Base-by-base conservation (phyloP, 1,140 invertebrate genomes). In the Drosophila pectinifera region DNA sequence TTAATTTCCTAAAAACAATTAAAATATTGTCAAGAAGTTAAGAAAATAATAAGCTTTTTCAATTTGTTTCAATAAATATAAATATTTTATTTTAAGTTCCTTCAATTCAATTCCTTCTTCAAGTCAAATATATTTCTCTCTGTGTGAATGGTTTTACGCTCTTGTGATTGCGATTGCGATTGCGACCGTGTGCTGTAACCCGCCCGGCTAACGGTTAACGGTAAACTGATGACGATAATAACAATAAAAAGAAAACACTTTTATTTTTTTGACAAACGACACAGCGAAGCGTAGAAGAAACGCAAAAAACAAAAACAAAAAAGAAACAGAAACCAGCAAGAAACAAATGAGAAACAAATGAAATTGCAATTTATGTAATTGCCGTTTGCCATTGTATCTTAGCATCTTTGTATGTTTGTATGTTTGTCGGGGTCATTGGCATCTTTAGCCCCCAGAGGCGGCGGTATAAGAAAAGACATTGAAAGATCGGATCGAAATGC, bases 291-390 rank as follows among this genome's bases (percentile, higher is more conserved):
- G 62, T 57, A 61, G 54, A 68, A 62, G 45, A 46, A 57, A 62
- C 20, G 14, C 43, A 26, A 41, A 43, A 20, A 41, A 11, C 38
- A 57, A 54, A 20, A 5, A 16, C 28, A 31, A 31, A 34, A 38
- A 39, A 34, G n/a, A 39, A 24, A 22, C 24, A 20, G 11, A 36
- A 46, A 72, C 41, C 57, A 31, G 24, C 36, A n/a, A 75, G 26
- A 20, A 68, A 59, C 57, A 68, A 58, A 70, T 62, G 59, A 58
- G 70, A 24, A 61, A 22, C 57, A 79, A 88, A 83, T 83, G 64
- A 88, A 83, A 83, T 88, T 67, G 80, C 84, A 88, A 88, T 88
- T 88, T 88, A 89, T 89, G 72, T 88, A 88, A 88, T 79, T 69
- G 55, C 49, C 49, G 46, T 65, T 64, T 43, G 43, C 22, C 28